Evolutionary conservation across 2,113 vertebrate species (phyloP).

Genomic region (Tichodroma muraria): DNA sequence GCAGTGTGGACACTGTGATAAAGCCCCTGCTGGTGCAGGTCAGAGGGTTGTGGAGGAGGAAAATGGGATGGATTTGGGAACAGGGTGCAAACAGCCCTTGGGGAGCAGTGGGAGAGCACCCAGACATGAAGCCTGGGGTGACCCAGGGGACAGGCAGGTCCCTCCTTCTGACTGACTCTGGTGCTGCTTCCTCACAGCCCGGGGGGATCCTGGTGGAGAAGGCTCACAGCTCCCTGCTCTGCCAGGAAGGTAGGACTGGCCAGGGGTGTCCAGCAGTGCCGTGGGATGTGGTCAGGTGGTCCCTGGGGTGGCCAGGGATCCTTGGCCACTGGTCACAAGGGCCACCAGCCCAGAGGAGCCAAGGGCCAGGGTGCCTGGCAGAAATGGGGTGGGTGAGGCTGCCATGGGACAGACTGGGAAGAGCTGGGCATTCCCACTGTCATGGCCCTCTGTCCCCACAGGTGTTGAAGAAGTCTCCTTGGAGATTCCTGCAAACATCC

Average conservation of each 20-base stretch:
- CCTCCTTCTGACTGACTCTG: neutral
- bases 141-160: neutral
- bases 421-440: neutral
- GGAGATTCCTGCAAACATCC: slow-evolving; percentile 26
- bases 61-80: neutral
- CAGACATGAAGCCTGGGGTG: neutral
- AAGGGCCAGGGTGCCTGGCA: neutral
- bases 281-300: rapidly evolving
- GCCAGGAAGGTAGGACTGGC: slow-evolving; percentile 13
- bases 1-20: neutral
- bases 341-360: neutral
- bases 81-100: neutral
- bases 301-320: neutral
- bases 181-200: neutral
- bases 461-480: neutral
- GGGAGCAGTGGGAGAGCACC: neutral
- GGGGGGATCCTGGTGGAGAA: slow-evolving; percentile 49
- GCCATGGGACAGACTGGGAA: rapidly evolving
- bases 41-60: neutral
- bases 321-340: neutral
- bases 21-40: slow-evolving; percentile 56
- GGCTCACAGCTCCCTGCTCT: slow-evolving; percentile 43
- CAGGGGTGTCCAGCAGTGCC: rapidly evolving
- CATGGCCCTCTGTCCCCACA: neutral
- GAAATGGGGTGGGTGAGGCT: neutral